phyloP scores from a whole-genome alignment of 92 coral and sea anemone genomes.

The Diadumene lineata region DNA sequence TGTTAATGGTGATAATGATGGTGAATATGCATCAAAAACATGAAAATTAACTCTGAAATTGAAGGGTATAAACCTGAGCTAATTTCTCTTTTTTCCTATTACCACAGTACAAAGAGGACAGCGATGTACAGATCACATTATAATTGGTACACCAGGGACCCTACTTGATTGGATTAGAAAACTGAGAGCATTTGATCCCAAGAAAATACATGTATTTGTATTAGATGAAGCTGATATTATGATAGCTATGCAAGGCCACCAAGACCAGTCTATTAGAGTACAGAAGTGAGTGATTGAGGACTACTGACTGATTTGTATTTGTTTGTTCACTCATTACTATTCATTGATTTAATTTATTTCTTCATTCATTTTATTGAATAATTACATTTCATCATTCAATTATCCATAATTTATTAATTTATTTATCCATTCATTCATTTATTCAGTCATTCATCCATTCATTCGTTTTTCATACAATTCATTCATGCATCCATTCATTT shows the following conservation, averaged over 20 bases:
- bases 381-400: too few species aligned
- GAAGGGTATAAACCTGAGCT: too few species aligned
- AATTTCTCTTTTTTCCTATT: not conserved
- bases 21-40: not conserved
- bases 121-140: slow-evolving; percentile 73
- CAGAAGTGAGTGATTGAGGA: slow-evolving; percentile 66
- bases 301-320: not conserved
- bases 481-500: not conserved
- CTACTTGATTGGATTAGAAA: slow-evolving; percentile 86
- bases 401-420: too few species aligned
- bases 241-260: slow-evolving; percentile 93
- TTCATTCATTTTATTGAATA: not conserved
- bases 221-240: slow-evolving; percentile 97
- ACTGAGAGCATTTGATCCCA: slow-evolving; percentile 62
- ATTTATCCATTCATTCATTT: not conserved
- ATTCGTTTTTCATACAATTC: not conserved
- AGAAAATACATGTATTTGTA: slow-evolving; percentile 80
- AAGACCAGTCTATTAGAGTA: slow-evolving; percentile 91
- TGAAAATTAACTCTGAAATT: too few species aligned
- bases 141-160: slow-evolving; percentile 96
- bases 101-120: slow-evolving; percentile 82
- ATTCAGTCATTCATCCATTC: not conserved
- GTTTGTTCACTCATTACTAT: not conserved
- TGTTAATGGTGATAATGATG: not conserved
- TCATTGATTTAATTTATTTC: not conserved